phyloP scores from a whole-genome alignment of 2,113 vertebrate genomes.

The Anseranas semipalmata region DNA sequence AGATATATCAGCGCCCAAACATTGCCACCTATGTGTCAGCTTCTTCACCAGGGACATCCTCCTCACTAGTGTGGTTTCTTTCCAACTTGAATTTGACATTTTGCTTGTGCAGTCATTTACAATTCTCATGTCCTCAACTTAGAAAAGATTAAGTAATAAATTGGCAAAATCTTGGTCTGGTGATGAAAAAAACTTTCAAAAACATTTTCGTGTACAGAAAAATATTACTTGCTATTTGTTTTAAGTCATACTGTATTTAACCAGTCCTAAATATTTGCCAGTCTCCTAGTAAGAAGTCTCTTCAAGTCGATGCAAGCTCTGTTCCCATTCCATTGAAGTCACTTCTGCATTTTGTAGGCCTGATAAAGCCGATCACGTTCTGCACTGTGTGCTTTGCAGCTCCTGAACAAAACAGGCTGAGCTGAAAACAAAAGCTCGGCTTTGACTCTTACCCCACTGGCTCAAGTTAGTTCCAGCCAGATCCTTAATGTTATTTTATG shows the following conservation, averaged over 20 bases:
- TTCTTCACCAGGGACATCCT: neutral
- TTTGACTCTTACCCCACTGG: conserved; percentile 15
- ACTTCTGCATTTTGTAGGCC: neutral
- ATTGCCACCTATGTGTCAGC: neutral
- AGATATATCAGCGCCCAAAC: neutral
- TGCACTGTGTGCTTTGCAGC: neutral
- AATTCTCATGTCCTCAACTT: neutral
- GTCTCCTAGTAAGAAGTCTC: neutral
- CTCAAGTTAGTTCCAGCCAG: conserved; percentile 24
- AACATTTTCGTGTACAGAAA: neutral
- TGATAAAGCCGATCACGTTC: neutral
- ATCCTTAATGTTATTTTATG: conserved; percentile 42
- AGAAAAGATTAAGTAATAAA: neutral
- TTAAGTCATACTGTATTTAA: neutral
- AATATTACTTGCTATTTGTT: neutral
- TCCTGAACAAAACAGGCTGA: conserved; percentile 10
- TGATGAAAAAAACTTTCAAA: neutral
- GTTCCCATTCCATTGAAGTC: neutral
- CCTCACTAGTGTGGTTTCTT: neutral
- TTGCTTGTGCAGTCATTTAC: neutral
- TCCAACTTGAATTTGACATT: neutral
- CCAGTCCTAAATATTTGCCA: neutral
- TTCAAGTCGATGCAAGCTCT: neutral
- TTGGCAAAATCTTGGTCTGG: neutral
- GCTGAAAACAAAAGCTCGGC: conserved; percentile 33